Percentiles rank a stretch among this genome's conserved stretches.
These are phyloP conservation scores for Ricordea florida DNA, from an alignment of 92 coral and sea anemone genomes.

Conservation along the genomic window DNA sequence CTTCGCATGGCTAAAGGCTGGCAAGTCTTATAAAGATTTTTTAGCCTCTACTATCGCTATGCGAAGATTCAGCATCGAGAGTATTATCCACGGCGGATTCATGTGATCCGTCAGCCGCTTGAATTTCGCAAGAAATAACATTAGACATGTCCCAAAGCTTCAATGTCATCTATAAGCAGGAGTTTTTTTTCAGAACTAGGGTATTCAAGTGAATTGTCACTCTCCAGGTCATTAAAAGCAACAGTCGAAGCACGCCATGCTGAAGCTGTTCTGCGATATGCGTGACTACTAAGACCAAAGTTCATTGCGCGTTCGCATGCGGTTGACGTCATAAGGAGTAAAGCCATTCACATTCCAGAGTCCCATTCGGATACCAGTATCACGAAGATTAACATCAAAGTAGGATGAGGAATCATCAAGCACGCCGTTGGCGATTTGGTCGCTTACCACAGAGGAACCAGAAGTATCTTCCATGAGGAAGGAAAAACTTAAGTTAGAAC, in stretches of 20 bases:
- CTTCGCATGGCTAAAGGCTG: constrained; percentile 23
- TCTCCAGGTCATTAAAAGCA: background rate
- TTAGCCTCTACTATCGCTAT: background rate
- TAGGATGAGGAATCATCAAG: constrained; percentile 40
- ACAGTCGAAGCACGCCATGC: background rate
- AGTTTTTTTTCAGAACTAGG: constrained; percentile 6
- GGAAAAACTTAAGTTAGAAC: background rate
- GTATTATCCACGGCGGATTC: background rate
- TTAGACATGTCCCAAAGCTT: background rate
- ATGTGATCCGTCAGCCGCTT: background rate
- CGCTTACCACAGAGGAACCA: background rate
- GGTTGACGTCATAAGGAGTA: background rate
- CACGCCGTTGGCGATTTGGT: background rate
- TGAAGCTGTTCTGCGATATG: background rate
- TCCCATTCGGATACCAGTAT: constrained; percentile 34
- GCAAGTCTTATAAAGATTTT: constrained; percentile 24
- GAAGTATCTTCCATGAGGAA: background rate
- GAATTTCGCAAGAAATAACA: background rate
- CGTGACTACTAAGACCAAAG: constrained; percentile 4
- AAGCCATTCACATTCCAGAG: constrained; percentile 44
- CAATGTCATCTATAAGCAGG: background rate
- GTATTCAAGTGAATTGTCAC: background rate
- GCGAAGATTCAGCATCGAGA: background rate
- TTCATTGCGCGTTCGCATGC: background rate
- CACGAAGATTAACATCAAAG: constrained; percentile 46